Evolutionary conservation across 2,113 vertebrate genomes (phyloP), one percentile per base, ranked within the genome.

Genomic region (Aix galericulata): DNA sequence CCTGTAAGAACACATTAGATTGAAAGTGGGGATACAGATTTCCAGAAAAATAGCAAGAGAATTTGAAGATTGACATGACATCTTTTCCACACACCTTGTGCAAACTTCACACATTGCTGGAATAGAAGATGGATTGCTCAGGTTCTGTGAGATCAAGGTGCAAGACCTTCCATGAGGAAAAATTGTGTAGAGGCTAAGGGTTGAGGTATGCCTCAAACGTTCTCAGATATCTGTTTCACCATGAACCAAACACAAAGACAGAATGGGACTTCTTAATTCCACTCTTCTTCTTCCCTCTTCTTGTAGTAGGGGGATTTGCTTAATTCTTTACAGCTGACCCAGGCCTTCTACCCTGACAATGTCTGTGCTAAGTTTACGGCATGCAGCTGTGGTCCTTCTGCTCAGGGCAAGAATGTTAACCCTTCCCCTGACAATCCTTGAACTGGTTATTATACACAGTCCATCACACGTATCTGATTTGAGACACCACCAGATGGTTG

Each of bases 261-360:
- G 77, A 79, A 86, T 91, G 82, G 7, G 69, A 82, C 89, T 94
- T 93, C 85, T 92, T 91, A 86, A 94, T 88, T 92, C 83, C 58
- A 73, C 44, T 90, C 75, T 16, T 95, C 62, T 82, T 90, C 87
- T 95, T 96, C 94, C 38, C 21, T 75, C 69, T 85, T 91, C 77
- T 91, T 95, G 75, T 97, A 94, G 96, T 94, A 89, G 66, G 80
- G 80, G 82, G 90, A 95, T 96, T 90, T 90, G 38, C 88, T 90
- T 96, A 97, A 96, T 97, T 96, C 92, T 92, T 97, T 95, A 92
- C 95, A 96, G 92, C 88, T 94, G 94, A 96, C 83, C 94, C 90
- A 92, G 66, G 60, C 86, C 88, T 95, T 96, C 92, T 55, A 88
- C 60, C 90, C 91, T 95, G 94, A 94, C 92, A 95, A 53, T 79